A percentile compares a stretch with the other conserved stretches of the same genome.
These are phyloP conservation scores for Catharus bicknelli DNA, from an alignment of 2,113 vertebrate genomes.

Conservation along the genomic window DNA sequence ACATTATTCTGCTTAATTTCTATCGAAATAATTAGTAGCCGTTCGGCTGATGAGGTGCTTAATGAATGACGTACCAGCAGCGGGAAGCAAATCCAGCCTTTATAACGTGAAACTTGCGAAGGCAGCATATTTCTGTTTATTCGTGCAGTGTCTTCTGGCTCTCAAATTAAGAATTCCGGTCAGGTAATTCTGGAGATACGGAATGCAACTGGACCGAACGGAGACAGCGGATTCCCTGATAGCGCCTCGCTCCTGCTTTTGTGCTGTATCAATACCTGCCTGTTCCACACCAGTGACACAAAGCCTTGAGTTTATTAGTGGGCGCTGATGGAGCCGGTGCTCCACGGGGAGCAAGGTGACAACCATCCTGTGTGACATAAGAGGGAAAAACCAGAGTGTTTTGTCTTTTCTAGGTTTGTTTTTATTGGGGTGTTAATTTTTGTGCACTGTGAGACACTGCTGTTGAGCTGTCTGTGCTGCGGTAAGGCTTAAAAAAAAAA, in stretches of 20 bases:
- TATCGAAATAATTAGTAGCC: background rate
- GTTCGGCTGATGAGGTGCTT: background rate
- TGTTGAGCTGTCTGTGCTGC: background rate
- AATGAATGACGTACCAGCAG: background rate
- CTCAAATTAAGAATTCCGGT: background rate
- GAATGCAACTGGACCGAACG: background rate
- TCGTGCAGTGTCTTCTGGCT: background rate
- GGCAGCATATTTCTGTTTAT: background rate
- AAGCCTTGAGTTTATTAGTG: background rate
- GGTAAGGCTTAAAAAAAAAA: background rate
- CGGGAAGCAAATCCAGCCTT: background rate
- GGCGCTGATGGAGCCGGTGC: background rate
- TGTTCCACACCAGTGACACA: background rate
- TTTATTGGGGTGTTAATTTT: background rate
- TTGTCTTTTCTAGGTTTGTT: background rate
- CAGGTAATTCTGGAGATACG: background rate
- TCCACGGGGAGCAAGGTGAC: background rate
- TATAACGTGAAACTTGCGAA: background rate
- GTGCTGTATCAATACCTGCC: background rate
- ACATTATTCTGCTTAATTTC: background rate
- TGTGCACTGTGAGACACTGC: accelerated
- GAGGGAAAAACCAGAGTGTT: background rate
- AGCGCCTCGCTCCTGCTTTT: background rate
- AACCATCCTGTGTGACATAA: background rate
- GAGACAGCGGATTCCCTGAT: background rate